These are phyloP conservation scores for Melanocharis versteri DNA, from an alignment of 2,113 vertebrate species.

Conservation along the genomic window DNA sequence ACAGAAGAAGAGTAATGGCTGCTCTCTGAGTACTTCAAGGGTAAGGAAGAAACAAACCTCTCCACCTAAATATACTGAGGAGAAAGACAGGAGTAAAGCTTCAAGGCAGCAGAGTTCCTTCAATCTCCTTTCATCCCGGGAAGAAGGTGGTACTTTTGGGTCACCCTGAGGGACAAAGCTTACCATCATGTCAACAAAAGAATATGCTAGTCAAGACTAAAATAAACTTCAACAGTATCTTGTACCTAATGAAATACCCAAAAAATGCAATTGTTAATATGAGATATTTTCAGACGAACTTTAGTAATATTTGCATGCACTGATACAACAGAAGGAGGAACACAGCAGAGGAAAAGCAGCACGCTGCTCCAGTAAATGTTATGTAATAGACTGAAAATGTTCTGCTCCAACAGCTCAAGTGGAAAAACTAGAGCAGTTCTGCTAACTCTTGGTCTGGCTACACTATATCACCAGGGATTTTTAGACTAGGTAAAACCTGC, in stretches of 20 bases:
- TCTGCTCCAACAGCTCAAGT: background rate
- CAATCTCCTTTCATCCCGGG: background rate
- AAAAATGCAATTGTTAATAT: background rate
- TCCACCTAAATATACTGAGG: background rate
- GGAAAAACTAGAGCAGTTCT: slow-evolving; percentile 10
- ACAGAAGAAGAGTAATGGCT: background rate
- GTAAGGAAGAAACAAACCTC: background rate
- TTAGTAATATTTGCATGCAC: background rate
- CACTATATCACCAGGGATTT: background rate
- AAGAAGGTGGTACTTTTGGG: background rate
- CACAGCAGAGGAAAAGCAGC: background rate
- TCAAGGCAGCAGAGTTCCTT: background rate
- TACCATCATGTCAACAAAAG: background rate
- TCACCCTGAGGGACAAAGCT: background rate
- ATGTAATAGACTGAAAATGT: background rate
- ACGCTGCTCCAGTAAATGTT: background rate
- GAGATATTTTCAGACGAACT: background rate
- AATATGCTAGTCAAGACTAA: background rate
- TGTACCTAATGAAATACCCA: background rate
- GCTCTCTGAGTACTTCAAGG: background rate
- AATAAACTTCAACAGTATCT: background rate
- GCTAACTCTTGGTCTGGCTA: background rate
- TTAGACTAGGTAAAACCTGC: background rate
- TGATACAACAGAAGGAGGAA: background rate
- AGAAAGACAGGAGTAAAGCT: background rate